Percentiles rank a stretch among this genome's conserved stretches.
These are phyloP conservation scores for Cricetomys ansorgei DNA, from an alignment of 2,113 vertebrate species.

Conservation along the genomic window DNA sequence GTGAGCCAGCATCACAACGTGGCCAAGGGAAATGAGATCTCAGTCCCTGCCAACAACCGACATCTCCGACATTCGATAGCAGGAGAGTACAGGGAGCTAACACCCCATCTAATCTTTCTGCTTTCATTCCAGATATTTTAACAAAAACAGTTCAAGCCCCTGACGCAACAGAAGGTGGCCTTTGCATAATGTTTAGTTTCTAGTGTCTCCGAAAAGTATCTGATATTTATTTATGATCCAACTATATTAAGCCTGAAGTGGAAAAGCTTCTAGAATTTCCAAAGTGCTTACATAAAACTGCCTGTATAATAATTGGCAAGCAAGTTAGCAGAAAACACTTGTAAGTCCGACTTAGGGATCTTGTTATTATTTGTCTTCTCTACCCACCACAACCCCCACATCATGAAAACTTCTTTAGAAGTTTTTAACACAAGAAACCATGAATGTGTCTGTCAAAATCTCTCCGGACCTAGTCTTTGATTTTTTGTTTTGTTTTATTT, in stretches of 20 bases:
- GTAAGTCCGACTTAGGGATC: not conserved
- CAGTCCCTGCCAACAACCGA: slow-evolving; percentile 61
- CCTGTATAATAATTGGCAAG: slow-evolving; percentile 60
- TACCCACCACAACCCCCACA: not conserved
- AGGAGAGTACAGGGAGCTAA: slow-evolving; percentile 42
- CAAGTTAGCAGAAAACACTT: slow-evolving; percentile 48
- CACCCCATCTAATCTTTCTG: slow-evolving; percentile 46
- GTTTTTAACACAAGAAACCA: slow-evolving; percentile 49
- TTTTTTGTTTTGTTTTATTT: not conserved
- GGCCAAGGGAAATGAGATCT: slow-evolving; percentile 39
- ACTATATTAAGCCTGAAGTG: slow-evolving; percentile 69
- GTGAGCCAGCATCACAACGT: slow-evolving; percentile 65
- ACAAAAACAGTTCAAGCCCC: slow-evolving; percentile 70
- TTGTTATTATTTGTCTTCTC: not conserved
- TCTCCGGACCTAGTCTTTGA: not conserved
- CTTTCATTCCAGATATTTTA: slow-evolving; percentile 70
- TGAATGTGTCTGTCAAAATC: slow-evolving; percentile 26
- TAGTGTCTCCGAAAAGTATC: slow-evolving; percentile 73
- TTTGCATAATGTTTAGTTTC: slow-evolving; percentile 75
- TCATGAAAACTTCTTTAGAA: slow-evolving; percentile 6
- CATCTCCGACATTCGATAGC: slow-evolving; percentile 68
- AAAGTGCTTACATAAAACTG: slow-evolving; percentile 64
- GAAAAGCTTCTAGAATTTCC: slow-evolving; percentile 66
- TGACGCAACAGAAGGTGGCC: slow-evolving; percentile 60
- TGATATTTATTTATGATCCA: slow-evolving; percentile 69